Evolutionary conservation across 1,140 invertebrate genomes (phyloP).

Genomic region (Portunus trituberculatus): DNA sequence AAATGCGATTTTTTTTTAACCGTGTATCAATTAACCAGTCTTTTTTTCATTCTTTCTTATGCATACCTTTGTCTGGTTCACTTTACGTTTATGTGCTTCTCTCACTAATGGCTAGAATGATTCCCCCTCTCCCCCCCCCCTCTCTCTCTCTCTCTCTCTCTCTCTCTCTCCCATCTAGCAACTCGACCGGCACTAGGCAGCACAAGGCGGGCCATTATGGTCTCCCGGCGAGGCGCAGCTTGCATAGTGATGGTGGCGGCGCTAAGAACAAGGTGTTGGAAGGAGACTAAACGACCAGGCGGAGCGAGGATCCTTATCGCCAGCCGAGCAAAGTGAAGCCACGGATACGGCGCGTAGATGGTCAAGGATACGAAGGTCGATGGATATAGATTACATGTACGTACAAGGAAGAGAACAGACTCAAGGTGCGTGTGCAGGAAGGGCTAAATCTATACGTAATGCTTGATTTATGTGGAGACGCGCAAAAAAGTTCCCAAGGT

Average conservation of each 20-base stretch:
- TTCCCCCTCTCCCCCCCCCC: no score
- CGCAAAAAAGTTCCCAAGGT: neutral
- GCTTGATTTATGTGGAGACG: neutral
- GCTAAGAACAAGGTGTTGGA: slow-evolving; percentile 11
- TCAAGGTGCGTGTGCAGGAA: neutral
- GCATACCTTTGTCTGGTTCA: no score
- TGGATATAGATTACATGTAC: neutral
- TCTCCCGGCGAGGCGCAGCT: neutral
- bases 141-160: no score
- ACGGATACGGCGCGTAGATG: neutral
- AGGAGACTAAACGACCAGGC: slow-evolving; percentile 5
- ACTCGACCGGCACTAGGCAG: no score
- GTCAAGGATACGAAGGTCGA: neutral
- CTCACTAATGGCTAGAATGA: no score
- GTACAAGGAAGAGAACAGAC: neutral
- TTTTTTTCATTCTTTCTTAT: no score
- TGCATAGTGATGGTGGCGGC: neutral
- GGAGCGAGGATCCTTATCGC: neutral
- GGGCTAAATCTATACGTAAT: slow-evolving; percentile 1
- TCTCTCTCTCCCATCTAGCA: neutral
- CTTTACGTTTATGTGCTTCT: no score
- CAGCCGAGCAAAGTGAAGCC: neutral
- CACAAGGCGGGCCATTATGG: neutral
- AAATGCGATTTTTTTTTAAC: no score
- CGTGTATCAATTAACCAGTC: no score